These are phyloP conservation scores for Venusia cambrica DNA, from an alignment of 2,888 invertebrate species.

Conservation along the genomic window DNA sequence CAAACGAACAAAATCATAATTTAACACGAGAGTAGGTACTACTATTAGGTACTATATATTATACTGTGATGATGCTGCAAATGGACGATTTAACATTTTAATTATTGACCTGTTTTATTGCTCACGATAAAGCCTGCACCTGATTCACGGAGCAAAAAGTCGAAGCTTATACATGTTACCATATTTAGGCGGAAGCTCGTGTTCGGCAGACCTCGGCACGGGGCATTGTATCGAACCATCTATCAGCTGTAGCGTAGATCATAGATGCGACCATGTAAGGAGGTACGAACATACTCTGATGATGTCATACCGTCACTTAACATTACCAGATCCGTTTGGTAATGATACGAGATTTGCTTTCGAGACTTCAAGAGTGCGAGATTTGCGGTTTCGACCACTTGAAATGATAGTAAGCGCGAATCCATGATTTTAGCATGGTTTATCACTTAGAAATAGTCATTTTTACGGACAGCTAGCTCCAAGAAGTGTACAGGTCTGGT, in stretches of 20 bases:
- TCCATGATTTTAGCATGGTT: too few species aligned
- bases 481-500: too few species aligned
- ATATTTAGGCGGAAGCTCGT: conserved; percentile 32
- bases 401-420: too few species aligned
- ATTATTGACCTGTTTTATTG: conserved; percentile 21
- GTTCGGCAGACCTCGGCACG: conserved; percentile 14
- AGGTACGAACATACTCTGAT: conserved; percentile 60
- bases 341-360: conserved; percentile 30
- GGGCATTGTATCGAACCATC: conserved; percentile 29
- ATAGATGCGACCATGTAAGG: conserved; percentile 74
- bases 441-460: too few species aligned
- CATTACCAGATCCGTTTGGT: conserved; percentile 43
- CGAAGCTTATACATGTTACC: conserved; percentile 23
- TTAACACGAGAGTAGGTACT: too few species aligned
- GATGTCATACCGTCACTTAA: conserved; percentile 65
- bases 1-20: too few species aligned
- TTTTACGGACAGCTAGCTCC: too few species aligned
- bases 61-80: conserved; percentile 19
- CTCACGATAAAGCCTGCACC: conserved; percentile 26
- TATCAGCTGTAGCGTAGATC: conserved; percentile 71
- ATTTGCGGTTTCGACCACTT: conserved; percentile 11
- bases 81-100: conserved; percentile 19
- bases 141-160: conserved; percentile 24
- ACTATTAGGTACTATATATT: too few species aligned
- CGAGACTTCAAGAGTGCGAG: conserved; percentile 9